Percentiles rank a stretch among this genome's conserved stretches.
These are phyloP conservation scores for Masnerella sp. DNA, from an alignment of 2,888 invertebrate species.

Conservation along the genomic window DNA sequence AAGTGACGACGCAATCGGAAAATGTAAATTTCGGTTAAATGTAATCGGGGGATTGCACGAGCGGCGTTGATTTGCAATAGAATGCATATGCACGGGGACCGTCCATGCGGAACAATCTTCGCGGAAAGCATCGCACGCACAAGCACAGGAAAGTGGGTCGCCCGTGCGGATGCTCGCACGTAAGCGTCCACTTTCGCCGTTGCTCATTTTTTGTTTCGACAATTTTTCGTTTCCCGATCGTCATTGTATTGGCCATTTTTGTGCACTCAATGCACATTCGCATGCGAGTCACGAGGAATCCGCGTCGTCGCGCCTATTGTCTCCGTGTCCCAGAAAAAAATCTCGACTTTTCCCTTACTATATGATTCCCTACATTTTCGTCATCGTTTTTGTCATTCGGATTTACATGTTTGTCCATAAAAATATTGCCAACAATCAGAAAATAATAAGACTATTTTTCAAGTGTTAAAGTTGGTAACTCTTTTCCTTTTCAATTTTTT, in stretches of 20 bases:
- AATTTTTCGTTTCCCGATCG: slow-evolving; percentile 36
- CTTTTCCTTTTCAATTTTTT: too few relatives aligned
- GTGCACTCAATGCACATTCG: slow-evolving; percentile 4
- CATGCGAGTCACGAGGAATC: slow-evolving; percentile 30
- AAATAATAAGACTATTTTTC: too few relatives aligned
- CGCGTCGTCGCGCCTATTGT: slow-evolving; percentile 12
- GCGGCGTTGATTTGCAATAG: slow-evolving; percentile 45
- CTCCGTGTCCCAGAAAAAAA: background rate
- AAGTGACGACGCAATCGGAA: slow-evolving; percentile 47
- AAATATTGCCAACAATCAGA: too few relatives aligned
- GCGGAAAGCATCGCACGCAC: slow-evolving; percentile 60
- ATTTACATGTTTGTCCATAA: too few relatives aligned
- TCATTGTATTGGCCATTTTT: slow-evolving; percentile 47
- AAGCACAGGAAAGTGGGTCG: slow-evolving; percentile 60
- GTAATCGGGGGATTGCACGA: slow-evolving; percentile 49
- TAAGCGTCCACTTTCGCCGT: slow-evolving; percentile 47
- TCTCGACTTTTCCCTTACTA: too few relatives aligned
- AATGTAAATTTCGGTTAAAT: slow-evolving; percentile 48
- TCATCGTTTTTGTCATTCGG: too few relatives aligned
- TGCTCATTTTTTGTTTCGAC: slow-evolving; percentile 30
- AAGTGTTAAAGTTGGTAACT: too few relatives aligned
- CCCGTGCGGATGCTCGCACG: slow-evolving; percentile 47
- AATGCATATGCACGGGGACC: slow-evolving; percentile 48
- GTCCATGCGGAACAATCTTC: slow-evolving; percentile 53
- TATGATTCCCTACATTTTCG: too few relatives aligned